Evolutionary conservation across 1,140 invertebrate genomes (phyloP), one percentile per base, ranked within the genome.

Genomic region (Bombus confusus): DNA sequence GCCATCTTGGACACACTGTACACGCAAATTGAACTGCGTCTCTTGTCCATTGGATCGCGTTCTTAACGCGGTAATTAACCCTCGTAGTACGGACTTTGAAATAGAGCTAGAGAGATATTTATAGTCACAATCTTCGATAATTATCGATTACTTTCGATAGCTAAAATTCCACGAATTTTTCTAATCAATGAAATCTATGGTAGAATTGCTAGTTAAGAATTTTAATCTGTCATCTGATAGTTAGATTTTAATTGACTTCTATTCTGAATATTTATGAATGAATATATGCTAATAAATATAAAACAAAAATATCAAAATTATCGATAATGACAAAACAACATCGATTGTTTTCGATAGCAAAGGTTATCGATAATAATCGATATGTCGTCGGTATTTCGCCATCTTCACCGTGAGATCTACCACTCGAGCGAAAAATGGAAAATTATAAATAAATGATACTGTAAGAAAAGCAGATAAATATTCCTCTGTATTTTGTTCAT

Each of bases 1-100:
- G 78, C 84, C 76, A 85, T 80, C 13, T 80, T 85, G 57, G 15
- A 34, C 10, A 34, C 22, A 18, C n/a, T 13, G 18, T 34, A 52
- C 34, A 68, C 41, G 41, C 80, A 47, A 62, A 37, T 62, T 68
- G 41, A 80, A 62, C 73, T 57, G 28, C 25, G 10, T 66, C n/a
- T 25, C 3, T 37, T 22, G 72, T 39, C 43, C 52, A 72, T 72
- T 52, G 43, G 9, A 3, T 64, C 4, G 9, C 18, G 3, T 31
- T 77, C 39, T 39, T 57, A 22, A 52, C 47, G 47, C 47, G 47
- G 47, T 52, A 52, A 52, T 52, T 52, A 52, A 52, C 47, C 47
- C 47, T 52, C 18, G 0, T 1, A 52, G 18, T 52, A 52, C 18
- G 6, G 18, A 52, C 47, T 52, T 52, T 52, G 47, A 52, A 52